These are phyloP conservation scores for Craniophora ligustri DNA, from an alignment of 2,888 invertebrate genomes.

Conservation along the genomic window DNA sequence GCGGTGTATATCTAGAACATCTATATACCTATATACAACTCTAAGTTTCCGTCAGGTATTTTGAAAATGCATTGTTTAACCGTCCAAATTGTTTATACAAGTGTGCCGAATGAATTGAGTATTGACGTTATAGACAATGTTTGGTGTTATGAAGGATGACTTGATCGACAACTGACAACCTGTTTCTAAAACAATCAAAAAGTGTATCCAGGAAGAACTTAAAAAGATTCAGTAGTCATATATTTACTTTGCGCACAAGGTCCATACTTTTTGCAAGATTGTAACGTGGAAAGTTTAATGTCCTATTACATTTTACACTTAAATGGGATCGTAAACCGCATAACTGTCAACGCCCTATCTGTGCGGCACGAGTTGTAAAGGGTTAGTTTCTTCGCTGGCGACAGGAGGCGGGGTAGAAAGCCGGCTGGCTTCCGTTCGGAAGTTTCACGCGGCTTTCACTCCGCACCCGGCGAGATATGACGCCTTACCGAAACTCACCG, in stretches of 20 bases:
- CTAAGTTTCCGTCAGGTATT: conserved; percentile 13
- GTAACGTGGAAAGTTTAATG: conserved; percentile 45
- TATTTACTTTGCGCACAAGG: conserved; percentile 18
- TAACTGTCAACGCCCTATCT: conserved; percentile 54
- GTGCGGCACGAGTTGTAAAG: conserved; percentile 53
- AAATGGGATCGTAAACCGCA: conserved; percentile 56
- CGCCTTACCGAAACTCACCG: conserved; percentile 60
- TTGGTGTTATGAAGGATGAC: conserved; percentile 14
- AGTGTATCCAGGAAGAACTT: conserved; percentile 20
- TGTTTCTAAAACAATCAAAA: not conserved
- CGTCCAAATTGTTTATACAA: conserved; percentile 17
- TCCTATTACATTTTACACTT: conserved; percentile 50
- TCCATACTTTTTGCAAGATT: conserved; percentile 37
- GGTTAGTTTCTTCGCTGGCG: conserved; percentile 75
- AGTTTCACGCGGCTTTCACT: conserved; percentile 86
- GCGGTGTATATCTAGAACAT: too few species aligned
- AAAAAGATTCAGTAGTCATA: conserved; percentile 15
- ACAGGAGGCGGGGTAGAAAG: conserved; percentile 84
- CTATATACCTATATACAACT: not conserved
- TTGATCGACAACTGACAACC: conserved; percentile 24
- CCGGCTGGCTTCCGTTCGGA: conserved; percentile 82
- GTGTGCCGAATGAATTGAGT: conserved; percentile 9
- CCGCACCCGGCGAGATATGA: conserved; percentile 67
- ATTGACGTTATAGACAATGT: conserved; percentile 7
- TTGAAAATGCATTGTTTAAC: conserved; percentile 11